These are phyloP conservation scores for Lasioglossum lativentre DNA, from an alignment of 2,888 invertebrate species.

Conservation along the genomic window DNA sequence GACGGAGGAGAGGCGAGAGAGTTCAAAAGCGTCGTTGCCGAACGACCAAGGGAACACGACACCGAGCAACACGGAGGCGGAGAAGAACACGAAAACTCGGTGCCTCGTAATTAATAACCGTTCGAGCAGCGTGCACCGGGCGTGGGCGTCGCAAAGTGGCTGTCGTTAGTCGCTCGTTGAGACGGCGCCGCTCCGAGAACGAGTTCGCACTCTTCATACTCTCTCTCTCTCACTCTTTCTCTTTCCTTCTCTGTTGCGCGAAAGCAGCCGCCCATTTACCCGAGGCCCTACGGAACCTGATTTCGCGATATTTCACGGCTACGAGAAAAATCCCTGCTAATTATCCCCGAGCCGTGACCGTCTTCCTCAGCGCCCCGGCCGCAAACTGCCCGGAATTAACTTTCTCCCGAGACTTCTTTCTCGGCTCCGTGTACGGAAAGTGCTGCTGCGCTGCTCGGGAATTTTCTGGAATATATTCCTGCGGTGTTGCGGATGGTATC, in stretches of 20 bases:
- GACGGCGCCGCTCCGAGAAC: conserved; percentile 53
- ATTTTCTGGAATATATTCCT: background rate
- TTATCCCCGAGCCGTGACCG: conserved; percentile 23
- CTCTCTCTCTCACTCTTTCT: background rate
- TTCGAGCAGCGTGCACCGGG: conserved; percentile 59
- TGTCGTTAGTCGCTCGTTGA: conserved; percentile 73
- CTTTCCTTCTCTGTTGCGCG: background rate
- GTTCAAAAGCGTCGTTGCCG: conserved; percentile 45
- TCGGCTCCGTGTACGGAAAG: background rate
- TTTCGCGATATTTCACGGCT: conserved; percentile 45
- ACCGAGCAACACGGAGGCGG: conserved; percentile 44
- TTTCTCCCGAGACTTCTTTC: background rate
- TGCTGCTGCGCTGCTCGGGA: background rate
- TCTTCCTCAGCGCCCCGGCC: background rate
- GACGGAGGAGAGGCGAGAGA: conserved; percentile 44
- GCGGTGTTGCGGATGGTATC: background rate
- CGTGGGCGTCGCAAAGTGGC: conserved; percentile 73
- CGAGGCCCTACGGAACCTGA: conserved; percentile 33
- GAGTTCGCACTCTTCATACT: conserved; percentile 50
- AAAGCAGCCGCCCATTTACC: conserved; percentile 5
- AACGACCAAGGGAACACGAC: conserved; percentile 59
- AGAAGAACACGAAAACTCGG: conserved; percentile 67
- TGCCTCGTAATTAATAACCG: conserved; percentile 72
- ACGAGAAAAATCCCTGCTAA: conserved; percentile 49
- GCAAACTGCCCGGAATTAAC: background rate